Conservation (phyloP, 2,888 invertebrate species). For the Leptopilina syphax region DNA sequence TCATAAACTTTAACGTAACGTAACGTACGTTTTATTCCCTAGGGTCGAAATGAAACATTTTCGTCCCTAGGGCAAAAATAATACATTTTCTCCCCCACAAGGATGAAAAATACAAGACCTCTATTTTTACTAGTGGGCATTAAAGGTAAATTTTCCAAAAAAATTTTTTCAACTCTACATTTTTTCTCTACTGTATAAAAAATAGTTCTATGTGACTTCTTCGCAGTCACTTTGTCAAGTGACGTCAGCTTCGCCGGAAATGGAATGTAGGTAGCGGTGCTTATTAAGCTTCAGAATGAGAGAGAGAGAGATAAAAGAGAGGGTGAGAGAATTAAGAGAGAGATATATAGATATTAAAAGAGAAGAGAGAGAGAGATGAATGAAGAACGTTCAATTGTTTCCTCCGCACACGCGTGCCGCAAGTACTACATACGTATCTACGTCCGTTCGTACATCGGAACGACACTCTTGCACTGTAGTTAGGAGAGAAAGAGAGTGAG, state of each 20-base stretch:
- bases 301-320: conserved; percentile 2
- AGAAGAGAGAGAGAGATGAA: conserved; percentile 45
- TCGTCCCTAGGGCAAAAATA: no score
- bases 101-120: no score
- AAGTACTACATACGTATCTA: conserved; percentile 66
- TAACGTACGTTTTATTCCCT: no score
- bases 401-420: conserved; percentile 75
- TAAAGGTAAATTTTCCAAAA: no score
- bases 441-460: conserved; percentile 58
- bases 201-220: conserved; percentile 57
- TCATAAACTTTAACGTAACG: no score
- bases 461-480: conserved; percentile 51
- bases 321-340: conserved; percentile 47
- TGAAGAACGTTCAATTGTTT: conserved; percentile 72
- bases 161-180: neutral
- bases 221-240: conserved; percentile 69
- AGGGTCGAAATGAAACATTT: no score
- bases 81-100: no score
- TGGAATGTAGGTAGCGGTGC: conserved; percentile 76
- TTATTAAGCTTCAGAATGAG: conserved; percentile 71
- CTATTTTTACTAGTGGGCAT: no score
- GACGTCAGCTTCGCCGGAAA: conserved; percentile 76
- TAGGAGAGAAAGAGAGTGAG: conserved; percentile 55
- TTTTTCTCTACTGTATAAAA: neutral
- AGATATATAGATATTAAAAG: conserved; percentile 52